These are phyloP conservation scores for Cylloceria caligata DNA, from an alignment of 2,888 invertebrate genomes.

Conservation along the genomic window DNA sequence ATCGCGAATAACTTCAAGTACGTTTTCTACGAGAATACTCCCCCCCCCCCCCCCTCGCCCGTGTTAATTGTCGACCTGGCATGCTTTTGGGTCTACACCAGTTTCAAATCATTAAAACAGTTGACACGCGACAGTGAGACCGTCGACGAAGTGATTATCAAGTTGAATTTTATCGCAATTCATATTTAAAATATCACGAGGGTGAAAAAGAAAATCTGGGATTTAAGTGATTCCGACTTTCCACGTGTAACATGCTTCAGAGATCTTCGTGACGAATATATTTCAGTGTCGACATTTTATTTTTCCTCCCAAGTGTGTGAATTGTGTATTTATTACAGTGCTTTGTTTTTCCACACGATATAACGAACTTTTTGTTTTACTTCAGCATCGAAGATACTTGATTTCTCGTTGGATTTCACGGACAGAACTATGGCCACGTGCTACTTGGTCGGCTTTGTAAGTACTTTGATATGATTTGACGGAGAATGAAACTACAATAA, in stretches of 20 bases:
- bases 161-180: not conserved
- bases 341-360: conserved; percentile 4
- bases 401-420: conserved; percentile 37
- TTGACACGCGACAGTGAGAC: not conserved
- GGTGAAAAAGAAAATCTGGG: not conserved
- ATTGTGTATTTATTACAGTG: not conserved
- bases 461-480: conserved; percentile 6
- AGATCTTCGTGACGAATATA: conserved; percentile 21
- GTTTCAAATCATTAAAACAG: not conserved
- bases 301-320: conserved; percentile 28
- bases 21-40: conserved; percentile 21
- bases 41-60: not conserved
- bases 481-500: no score
- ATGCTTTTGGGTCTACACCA: not conserved
- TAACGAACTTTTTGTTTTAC: not conserved
- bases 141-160: not conserved
- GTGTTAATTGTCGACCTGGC: not conserved
- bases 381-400: conserved; percentile 19
- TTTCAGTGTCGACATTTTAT: conserved; percentile 16
- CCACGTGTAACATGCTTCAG: conserved; percentile 23
- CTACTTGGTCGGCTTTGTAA: conserved; percentile 54
- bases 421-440: conserved; percentile 51
- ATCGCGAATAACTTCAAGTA: conserved; percentile 30
- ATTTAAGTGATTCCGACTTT: conserved; percentile 8
- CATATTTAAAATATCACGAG: not conserved